Evolutionary conservation across 2,113 vertebrate species (phyloP).

Genomic region (Hydropotes inermis): DNA sequence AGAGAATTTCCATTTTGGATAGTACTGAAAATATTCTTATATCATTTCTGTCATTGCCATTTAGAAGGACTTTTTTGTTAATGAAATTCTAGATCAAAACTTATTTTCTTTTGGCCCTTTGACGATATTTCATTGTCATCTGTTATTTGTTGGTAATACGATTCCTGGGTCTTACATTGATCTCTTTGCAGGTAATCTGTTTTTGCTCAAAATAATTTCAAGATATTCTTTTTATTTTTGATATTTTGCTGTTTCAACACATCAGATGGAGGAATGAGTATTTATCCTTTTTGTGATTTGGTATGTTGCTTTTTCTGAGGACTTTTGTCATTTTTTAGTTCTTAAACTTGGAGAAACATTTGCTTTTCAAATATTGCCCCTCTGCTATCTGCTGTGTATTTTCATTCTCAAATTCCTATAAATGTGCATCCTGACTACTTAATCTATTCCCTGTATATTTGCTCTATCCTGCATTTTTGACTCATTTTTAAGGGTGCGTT

Average conservation of each 20-base stretch:
- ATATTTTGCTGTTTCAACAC: background rate
- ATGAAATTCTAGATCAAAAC: background rate
- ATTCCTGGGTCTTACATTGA: background rate
- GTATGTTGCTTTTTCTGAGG: background rate
- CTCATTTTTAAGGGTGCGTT: background rate
- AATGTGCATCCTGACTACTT: background rate
- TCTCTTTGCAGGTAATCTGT: background rate
- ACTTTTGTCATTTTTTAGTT: background rate
- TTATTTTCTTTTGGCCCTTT: background rate
- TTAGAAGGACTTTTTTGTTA: background rate
- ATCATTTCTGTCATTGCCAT: background rate
- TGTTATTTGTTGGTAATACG: background rate
- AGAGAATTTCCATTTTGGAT: background rate
- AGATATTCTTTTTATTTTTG: background rate
- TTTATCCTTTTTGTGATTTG: background rate
- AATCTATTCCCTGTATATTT: background rate
- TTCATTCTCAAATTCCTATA: background rate
- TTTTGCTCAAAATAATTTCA: background rate
- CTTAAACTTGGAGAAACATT: background rate
- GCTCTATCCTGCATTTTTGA: background rate
- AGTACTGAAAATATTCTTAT: background rate
- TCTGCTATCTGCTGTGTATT: background rate
- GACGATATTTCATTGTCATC: background rate
- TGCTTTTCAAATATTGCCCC: background rate
- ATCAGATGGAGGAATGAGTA: background rate